Evolutionary conservation across 2,113 vertebrate genomes (phyloP), one percentile per base, ranked within the genome.

Genomic region (Rhinoderma darwinii): DNA sequence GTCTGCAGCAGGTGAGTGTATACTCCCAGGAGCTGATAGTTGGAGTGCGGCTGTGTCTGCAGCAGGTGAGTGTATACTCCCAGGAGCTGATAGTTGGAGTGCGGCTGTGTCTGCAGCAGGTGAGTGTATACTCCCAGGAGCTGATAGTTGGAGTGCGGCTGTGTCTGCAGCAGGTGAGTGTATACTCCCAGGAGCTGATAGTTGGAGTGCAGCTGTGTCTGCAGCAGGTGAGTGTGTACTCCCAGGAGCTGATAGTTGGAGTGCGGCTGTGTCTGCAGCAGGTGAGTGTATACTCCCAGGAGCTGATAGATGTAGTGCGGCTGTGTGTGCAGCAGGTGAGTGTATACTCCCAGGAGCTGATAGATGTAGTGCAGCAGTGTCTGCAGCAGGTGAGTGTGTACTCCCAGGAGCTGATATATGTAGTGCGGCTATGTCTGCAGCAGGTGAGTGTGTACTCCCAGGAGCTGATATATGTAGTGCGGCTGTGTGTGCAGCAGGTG

Each of bases 81-180:
- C 8, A 95, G 80, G 97, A 93, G 6, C 76, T 72, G 32, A 97
- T 97, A 89, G 93, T 96, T 59, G 93, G 98, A 93, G 96, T 99
- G 61, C 96, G 97, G n/a, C 93, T 95, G 18, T 99, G 98, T 89
- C 96, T 99, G 10, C 93, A 97, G 92, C 96, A 97, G 94, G 98
- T 98, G 89, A 92, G 95, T 85, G 70, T 74, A 18, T 22, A 97
- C 89, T 96, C 96, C 12, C 7, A 95, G 80, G 97, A 93, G 8
- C 75, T 99, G 89, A 97, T 98, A 89, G 93, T 97, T 66, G 93
- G 98, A 93, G 96, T 99, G 56, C 96, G 97, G 25, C 93, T 95
- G 17, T 99, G 98, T 89, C 96, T 99, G 9, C 93, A 97, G 92
- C n/a, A n/a, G n/a, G n/a, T n/a, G n/a, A n/a, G n/a, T 78, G 90